Percentiles rank a stretch among this genome's conserved stretches.
These are phyloP conservation scores for Prenolepis imparis DNA, from an alignment of 2,888 invertebrate species.

Conservation along the genomic window DNA sequence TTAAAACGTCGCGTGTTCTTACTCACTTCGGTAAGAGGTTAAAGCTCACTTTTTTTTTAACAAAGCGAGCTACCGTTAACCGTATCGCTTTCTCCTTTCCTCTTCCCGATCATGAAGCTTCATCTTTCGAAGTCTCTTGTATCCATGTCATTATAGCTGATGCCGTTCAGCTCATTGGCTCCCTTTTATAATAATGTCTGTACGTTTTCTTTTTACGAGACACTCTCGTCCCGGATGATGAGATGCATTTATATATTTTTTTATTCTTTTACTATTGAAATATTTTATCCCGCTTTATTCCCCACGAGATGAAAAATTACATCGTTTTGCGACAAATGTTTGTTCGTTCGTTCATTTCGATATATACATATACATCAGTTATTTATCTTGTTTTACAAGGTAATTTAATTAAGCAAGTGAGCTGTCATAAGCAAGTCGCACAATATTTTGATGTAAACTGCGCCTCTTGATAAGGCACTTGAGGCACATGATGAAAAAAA, in stretches of 20 bases:
- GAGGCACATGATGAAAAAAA: not conserved
- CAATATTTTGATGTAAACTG: slow-evolving; percentile 24
- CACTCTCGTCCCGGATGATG: not conserved
- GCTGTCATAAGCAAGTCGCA: not conserved
- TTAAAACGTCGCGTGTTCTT: slow-evolving; percentile 61
- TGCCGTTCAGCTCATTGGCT: slow-evolving; percentile 11
- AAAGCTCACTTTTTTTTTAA: slow-evolving; percentile 66
- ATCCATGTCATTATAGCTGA: slow-evolving; percentile 8
- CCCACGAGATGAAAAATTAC: not conserved
- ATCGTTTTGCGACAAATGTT: not conserved
- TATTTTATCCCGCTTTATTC: not conserved
- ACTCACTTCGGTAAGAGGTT: slow-evolving; percentile 65
- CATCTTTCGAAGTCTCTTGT: slow-evolving; percentile 53
- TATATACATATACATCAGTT: not conserved
- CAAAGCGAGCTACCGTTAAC: slow-evolving; percentile 78
- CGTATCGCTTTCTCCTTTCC: slow-evolving; percentile 71
- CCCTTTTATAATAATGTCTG: not conserved
- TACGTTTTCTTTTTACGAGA: not conserved
- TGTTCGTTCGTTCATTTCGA: not conserved
- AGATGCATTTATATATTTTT: slow-evolving; percentile 22
- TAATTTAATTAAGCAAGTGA: slow-evolving; percentile 35
- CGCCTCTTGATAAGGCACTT: not conserved
- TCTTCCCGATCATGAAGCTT: slow-evolving; percentile 41
- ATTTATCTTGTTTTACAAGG: not conserved
- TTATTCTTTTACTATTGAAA: not conserved